phyloP scores from a whole-genome alignment of 92 coral and sea anemone genomes.

The Phenganax stokvisi region DNA sequence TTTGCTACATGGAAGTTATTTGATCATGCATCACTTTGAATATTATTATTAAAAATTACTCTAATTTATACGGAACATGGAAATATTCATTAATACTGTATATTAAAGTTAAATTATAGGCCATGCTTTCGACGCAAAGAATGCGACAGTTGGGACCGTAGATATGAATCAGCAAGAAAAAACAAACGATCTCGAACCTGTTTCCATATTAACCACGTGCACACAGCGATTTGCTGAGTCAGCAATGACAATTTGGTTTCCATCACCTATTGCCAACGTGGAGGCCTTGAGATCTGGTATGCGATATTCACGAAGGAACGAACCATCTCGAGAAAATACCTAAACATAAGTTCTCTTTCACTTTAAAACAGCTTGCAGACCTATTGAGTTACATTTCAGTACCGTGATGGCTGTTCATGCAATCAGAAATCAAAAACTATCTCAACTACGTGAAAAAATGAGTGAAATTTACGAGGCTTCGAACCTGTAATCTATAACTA shows the following conservation, averaged over 20 bases:
- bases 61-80: too few species aligned
- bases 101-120: too few species aligned
- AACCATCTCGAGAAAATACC: conserved; percentile 96
- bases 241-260: conserved; percentile 83
- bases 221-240: conserved; percentile 98
- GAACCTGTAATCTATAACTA: conserved; percentile 85
- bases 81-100: too few species aligned
- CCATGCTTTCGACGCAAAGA: too few species aligned
- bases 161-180: not conserved
- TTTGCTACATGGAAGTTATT: too few species aligned
- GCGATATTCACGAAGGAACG: conserved; percentile 87
- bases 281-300: conserved; percentile 93
- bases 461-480: not conserved
- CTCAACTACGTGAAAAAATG: not conserved
- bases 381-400: too few species aligned
- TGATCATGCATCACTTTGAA: too few species aligned
- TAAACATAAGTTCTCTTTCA: not conserved
- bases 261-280: conserved; percentile 90
- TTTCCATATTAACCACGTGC: conserved; percentile 87
- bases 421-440: not conserved
- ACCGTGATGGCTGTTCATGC: too few species aligned
- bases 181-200: conserved; percentile 50
- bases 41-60: too few species aligned
- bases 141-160: not conserved
- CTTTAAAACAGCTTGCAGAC: not conserved